phyloP scores from a whole-genome alignment of 1,140 invertebrate species.

The Drosophila arizonae region DNA sequence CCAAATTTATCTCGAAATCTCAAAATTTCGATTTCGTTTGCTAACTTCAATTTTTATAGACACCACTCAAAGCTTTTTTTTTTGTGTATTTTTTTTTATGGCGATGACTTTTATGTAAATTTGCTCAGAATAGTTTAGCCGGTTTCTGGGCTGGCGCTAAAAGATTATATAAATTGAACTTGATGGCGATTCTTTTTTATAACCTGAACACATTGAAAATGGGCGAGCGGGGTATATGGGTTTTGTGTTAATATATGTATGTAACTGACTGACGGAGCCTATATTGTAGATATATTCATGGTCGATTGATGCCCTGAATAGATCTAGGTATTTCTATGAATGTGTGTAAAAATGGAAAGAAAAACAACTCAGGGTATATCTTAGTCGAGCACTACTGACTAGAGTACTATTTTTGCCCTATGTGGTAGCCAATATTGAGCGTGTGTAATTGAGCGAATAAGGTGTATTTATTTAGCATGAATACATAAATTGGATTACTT shows the following conservation, averaged over 20 bases:
- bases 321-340: too few relatives aligned
- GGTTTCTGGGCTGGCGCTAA: slow-evolving; percentile 26
- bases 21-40: slow-evolving; percentile 15
- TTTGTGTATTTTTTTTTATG: neutral
- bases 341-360: too few relatives aligned
- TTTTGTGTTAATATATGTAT: neutral
- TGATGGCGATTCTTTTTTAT: slow-evolving; percentile 26
- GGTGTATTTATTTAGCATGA: too few relatives aligned
- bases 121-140: slow-evolving; percentile 16
- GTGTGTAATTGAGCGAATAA: too few relatives aligned
- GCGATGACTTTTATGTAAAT: slow-evolving; percentile 29
- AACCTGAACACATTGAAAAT: neutral
- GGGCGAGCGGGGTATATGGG: neutral
- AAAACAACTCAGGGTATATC: too few relatives aligned
- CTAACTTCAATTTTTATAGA: slow-evolving; percentile 4
- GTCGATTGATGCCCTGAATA: neutral
- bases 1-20: slow-evolving; percentile 4
- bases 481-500: too few relatives aligned
- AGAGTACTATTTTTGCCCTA: too few relatives aligned
- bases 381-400: too few relatives aligned
- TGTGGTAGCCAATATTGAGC: too few relatives aligned
- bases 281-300: too few relatives aligned
- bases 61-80: slow-evolving; percentile 7
- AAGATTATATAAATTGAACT: slow-evolving; percentile 28
- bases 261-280: neutral